These are phyloP conservation scores for Antedon bifida DNA, from an alignment of 35 echinoderm and acorn worm genomes.

Conservation along the genomic window DNA sequence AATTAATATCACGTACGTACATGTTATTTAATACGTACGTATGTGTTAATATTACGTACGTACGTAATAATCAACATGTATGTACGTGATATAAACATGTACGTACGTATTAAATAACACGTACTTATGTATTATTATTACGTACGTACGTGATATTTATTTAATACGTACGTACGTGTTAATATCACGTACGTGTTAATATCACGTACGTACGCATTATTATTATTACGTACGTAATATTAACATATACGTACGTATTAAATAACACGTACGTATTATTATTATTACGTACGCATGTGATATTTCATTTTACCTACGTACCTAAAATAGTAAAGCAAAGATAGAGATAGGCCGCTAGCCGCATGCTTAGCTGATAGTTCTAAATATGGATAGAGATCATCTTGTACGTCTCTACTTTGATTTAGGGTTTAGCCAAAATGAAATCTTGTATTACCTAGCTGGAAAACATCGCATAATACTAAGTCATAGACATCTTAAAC, in stretches of 20 bases:
- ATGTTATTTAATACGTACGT: no score
- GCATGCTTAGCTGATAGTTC: no score
- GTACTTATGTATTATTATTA: not conserved
- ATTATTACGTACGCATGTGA: no score
- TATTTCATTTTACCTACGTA: not conserved
- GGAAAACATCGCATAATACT: slow-evolving; percentile 13
- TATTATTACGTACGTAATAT: no score
- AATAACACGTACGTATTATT: no score
- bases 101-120: not conserved
- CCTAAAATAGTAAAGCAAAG: not conserved
- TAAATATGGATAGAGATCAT: slow-evolving; percentile 5
- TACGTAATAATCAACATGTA: not conserved
- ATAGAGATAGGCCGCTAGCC: not conserved
- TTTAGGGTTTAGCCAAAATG: slow-evolving; percentile 11
- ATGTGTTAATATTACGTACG: no score
- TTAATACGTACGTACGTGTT: not conserved
- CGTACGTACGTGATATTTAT: not conserved
- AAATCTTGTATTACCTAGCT: slow-evolving; percentile 13
- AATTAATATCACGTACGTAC: no score
- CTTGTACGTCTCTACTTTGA: slow-evolving; percentile 18
- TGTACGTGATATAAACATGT: not conserved
- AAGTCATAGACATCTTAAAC: slow-evolving; percentile 9
- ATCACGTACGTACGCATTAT: no score
- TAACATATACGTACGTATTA: no score
- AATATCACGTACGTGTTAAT: no score